Percentiles rank a stretch among this genome's conserved stretches.
Conservation (phyloP, 1,140 invertebrate genomes). For the Cotesia chilonis region DNA sequence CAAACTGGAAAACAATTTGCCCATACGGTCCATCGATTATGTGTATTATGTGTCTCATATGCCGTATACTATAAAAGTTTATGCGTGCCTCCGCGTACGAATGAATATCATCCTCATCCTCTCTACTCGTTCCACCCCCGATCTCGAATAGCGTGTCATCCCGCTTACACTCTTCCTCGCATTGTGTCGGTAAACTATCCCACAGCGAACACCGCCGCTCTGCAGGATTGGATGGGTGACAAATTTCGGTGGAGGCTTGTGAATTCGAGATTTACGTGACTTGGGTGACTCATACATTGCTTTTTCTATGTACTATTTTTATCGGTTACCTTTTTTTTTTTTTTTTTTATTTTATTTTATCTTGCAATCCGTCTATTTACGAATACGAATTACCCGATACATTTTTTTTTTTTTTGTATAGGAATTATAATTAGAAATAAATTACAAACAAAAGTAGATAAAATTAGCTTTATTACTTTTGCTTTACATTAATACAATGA, state of each 20-base stretch:
- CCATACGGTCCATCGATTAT: constrained; percentile 26
- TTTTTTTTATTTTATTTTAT: not conserved
- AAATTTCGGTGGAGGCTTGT: constrained; percentile 37
- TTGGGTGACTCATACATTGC: constrained; percentile 22
- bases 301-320: not conserved
- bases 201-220: not conserved
- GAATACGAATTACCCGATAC: not conserved
- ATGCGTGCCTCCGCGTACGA: constrained; percentile 31
- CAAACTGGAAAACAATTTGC: constrained; percentile 34
- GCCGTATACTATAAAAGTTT: constrained; percentile 24
- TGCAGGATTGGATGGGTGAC: constrained; percentile 16
- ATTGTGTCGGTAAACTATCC: not conserved
- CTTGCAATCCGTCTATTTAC: not conserved
- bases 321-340: constrained; percentile 12
- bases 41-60: constrained; percentile 5
- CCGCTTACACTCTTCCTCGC: not conserved
- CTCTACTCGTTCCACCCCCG: too few relatives aligned
- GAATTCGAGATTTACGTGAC: constrained; percentile 42
- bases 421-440: not conserved
- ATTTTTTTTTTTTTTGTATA: not conserved
- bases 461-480: too few relatives aligned
- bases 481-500: too few relatives aligned
- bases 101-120: constrained; percentile 33
- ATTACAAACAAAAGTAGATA: too few relatives aligned
- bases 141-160: not conserved